A percentile compares a stretch with the other conserved stretches of the same genome.
Evolutionary conservation across 1,140 invertebrate species (phyloP).

Genomic region (Megathymus violae): DNA sequence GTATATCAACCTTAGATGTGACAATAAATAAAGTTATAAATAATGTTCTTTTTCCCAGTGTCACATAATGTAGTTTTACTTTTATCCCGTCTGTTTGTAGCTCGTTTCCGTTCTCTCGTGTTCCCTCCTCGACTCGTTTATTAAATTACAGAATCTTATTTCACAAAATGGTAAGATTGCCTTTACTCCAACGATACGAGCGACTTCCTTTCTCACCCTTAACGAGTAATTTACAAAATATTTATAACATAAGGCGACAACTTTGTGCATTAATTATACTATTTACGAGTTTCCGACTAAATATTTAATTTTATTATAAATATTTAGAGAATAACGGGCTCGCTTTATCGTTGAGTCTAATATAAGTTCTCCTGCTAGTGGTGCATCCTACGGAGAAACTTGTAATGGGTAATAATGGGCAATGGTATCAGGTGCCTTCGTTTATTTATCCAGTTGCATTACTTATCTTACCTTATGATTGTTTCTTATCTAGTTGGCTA

Average conservation of each 20-base stretch:
- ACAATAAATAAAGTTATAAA: too few species aligned
- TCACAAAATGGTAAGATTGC: not conserved
- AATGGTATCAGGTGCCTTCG: too few species aligned
- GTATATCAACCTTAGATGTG: too few species aligned
- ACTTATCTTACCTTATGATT: too few species aligned
- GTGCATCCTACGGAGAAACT: too few species aligned
- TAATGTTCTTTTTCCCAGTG: too few species aligned
- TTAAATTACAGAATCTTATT: slow-evolving; percentile 3
- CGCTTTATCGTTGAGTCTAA: too few species aligned
- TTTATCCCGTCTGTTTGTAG: not conserved
- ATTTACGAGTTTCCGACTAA: not conserved
- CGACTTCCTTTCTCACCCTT: not conserved
- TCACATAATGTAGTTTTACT: not conserved
- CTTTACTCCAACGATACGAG: not conserved
- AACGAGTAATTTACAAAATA: not conserved
- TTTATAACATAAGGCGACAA: not conserved
- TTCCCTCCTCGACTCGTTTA: not conserved
- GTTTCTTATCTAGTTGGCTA: too few species aligned
- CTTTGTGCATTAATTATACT: not conserved
- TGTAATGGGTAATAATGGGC: too few species aligned
- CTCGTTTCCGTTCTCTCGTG: not conserved
- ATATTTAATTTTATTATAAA: not conserved
- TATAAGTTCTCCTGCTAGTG: too few species aligned
- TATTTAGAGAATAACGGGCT: not conserved
- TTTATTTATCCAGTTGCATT: too few species aligned